Percentiles rank a stretch among this genome's conserved stretches.
phyloP scores from a whole-genome alignment of 2,797 vertebrate species.

The Cheirogaleus major region DNA sequence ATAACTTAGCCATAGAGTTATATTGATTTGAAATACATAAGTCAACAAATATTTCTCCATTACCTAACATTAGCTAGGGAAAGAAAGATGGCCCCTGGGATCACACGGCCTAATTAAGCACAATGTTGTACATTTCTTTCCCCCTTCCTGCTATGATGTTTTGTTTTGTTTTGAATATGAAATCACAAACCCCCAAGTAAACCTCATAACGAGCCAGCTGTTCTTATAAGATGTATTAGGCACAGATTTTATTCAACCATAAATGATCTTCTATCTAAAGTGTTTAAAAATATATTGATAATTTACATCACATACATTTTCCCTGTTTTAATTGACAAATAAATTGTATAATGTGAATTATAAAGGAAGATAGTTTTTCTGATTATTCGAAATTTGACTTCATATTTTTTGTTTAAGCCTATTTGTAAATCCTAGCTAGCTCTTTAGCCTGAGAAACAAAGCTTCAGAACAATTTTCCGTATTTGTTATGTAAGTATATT shows the following conservation, averaged over 20 bases:
- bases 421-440: neutral
- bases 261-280: neutral
- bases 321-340: neutral
- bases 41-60: neutral
- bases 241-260: neutral
- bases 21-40: neutral
- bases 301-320: constrained; percentile 1
- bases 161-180: constrained; percentile 36
- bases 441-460: neutral
- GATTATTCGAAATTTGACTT: neutral
- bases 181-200: neutral
- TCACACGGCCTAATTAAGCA: neutral
- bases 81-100: neutral
- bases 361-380: neutral
- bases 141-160: neutral
- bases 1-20: neutral
- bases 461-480: neutral
- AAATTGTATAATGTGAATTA: constrained; percentile 3
- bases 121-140: neutral
- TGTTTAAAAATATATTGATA: neutral
- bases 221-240: neutral
- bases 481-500: neutral
- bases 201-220: constrained; percentile 11
- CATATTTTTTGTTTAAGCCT: neutral
- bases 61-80: neutral